Evolutionary conservation across 2,113 vertebrate genomes (phyloP).

Genomic region (Hemiprocne comata): DNA sequence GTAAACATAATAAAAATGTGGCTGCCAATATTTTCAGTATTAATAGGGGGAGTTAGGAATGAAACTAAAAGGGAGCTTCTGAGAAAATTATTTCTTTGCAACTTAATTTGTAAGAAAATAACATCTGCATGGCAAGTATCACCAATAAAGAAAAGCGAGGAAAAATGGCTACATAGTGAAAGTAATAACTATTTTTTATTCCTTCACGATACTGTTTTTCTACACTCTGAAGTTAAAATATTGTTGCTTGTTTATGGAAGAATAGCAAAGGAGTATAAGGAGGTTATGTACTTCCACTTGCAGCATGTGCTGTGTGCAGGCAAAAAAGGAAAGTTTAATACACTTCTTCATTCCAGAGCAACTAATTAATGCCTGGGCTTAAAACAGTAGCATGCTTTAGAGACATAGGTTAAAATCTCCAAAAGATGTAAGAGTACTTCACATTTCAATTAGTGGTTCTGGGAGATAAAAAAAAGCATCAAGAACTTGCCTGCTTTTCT

Average conservation of each 20-base stretch:
- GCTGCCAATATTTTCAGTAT: not conserved
- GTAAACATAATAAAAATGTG: not conserved
- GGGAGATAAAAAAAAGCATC: not conserved
- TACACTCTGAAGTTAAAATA: not conserved
- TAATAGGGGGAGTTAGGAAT: not conserved
- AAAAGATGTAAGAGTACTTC: not conserved
- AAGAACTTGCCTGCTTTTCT: not conserved
- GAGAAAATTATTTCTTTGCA: not conserved
- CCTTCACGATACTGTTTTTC: not conserved
- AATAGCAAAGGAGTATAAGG: not conserved
- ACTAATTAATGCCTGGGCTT: not conserved
- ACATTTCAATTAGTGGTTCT: not conserved
- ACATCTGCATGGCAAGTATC: not conserved
- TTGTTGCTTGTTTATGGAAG: not conserved
- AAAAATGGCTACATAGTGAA: not conserved
- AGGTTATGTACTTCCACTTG: not conserved
- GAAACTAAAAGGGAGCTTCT: not conserved
- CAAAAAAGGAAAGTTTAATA: not conserved
- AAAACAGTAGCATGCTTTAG: not conserved
- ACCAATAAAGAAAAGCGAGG: not conserved
- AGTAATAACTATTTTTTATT: not conserved
- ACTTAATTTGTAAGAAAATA: not conserved
- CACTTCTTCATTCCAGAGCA: not conserved
- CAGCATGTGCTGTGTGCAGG: not conserved
- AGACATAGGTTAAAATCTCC: not conserved